A percentile compares a stretch with the other conserved stretches of the same genome.
These are phyloP conservation scores for Eriocheir sinensis DNA, from an alignment of 1,140 invertebrate species.

Conservation along the genomic window DNA sequence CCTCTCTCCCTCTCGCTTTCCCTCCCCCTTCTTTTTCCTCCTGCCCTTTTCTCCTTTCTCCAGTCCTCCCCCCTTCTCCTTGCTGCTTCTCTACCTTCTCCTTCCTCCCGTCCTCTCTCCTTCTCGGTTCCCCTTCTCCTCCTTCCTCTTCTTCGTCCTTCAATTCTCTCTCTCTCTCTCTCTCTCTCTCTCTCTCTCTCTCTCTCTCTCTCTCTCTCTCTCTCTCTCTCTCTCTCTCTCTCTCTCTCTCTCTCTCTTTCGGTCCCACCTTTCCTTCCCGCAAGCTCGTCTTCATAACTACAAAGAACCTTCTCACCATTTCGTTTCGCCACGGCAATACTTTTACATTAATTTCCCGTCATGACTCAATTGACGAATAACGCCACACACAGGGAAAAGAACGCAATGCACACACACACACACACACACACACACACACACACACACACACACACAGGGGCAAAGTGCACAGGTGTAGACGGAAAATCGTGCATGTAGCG, in stretches of 20 bases:
- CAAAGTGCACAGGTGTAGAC: too few species aligned
- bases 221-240: slow-evolving; percentile 16
- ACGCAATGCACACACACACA: not conserved
- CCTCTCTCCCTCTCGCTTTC: not conserved
- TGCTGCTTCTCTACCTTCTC: not conserved
- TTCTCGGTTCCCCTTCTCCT: not conserved
- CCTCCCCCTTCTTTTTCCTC: not conserved
- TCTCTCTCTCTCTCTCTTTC: too few species aligned
- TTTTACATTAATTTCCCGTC: not conserved
- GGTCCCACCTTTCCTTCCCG: not conserved
- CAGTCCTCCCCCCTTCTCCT: not conserved
- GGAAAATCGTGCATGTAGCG: too few species aligned
- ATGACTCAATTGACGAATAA: not conserved
- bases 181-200: not conserved
- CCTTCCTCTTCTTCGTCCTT: too few species aligned
- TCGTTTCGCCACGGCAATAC: not conserved
- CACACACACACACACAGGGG: not conserved
- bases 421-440: not conserved
- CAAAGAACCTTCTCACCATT: not conserved
- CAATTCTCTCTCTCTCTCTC: not conserved
- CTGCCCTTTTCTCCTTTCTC: not conserved
- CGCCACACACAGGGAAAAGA: not conserved
- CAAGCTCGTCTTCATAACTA: slow-evolving; percentile 12
- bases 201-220: not conserved
- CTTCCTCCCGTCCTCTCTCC: not conserved